Base-by-base conservation (phyloP, 2,113 vertebrate genomes). In the Corapipo altera region DNA sequence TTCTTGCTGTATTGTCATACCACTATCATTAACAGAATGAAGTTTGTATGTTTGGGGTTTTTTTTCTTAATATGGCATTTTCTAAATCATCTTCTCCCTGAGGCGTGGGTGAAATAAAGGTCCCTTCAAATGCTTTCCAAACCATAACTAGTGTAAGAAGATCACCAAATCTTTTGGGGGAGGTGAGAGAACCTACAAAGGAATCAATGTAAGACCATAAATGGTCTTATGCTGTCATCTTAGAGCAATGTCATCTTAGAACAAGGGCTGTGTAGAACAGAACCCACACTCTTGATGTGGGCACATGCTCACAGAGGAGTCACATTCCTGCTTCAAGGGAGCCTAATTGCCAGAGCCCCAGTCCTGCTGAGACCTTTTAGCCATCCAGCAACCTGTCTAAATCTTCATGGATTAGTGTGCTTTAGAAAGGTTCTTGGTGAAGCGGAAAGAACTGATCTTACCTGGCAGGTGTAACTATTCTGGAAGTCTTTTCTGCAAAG, bases 81-180 rank as follows among this genome's bases (percentile, higher is more conserved):
- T 93, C 79, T 65, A 87, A 89, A 94, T 89, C 49, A 95, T 70
- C 62, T 94, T 86, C 93, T 95, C 86, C 66, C 88, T 76, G 62
- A 95, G 71, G 86, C 85, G 94, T 39, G 88, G 73, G 65, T 91
- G 92, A 95, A 94, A 91, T 71, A 94, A 93, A 94, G 66, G 80
- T 92, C 92, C 89, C 19, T 82, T 91, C 73, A 93, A 93, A 92
- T 33, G 37, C 66, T 94, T 92, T 74, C 54, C 58, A 92, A 86
- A 95, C 61, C 94, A 89, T 85, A 93, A 75, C 18, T 41, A 89
- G 80, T 62, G 65, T 91, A 91, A 96, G 49, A 92, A 46, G 59
- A 95, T 87, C 91, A 73, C 54, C 73, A 91, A 10, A 54, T 76
- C 83, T 93, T 91, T 57, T 27, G 2, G 8, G 15, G 26, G 16